Base-by-base conservation (phyloP, 2,113 vertebrate species). In the Zeus faber region DNA sequence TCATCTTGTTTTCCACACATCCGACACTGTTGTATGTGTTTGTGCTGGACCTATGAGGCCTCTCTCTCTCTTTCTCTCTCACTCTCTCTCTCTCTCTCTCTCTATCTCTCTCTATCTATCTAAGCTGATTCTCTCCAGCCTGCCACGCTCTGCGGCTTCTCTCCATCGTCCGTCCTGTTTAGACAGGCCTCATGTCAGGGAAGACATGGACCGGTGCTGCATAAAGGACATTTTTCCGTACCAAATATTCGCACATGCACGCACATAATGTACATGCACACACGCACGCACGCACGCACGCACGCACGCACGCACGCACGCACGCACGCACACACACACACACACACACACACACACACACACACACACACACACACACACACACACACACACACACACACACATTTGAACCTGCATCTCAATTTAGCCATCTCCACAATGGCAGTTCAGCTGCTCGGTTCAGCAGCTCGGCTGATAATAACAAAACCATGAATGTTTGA, bases 131-230 rank as follows among this genome's bases (percentile, higher is more conserved):
- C 54, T 58, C 41, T 24, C 0, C 69, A 67, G 49, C 10, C 13
- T 16, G 8, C 10, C 18, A 11, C 13, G 14, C 16, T 57, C 26
- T 46, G 18, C 10, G 6, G 4, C 6, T 26, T n/a, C n/a, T n/a
- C n/a, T 3, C 40, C 6, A 3, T 24, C 22, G 8, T 44, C 13
- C 43, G 16, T 29, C 26, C 17, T 26, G 20, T 56, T 56, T 26
- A 43, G 24, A 27, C 35, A 54, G 22, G 14, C 51, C 21, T 41
- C 23, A 49, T 33, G 72, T 67, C 71, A 68, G 61, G 50, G 26
- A 46, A n/a, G 41, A 50, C 52, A 21, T 57, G 59, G 16, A n/a
- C 58, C 74, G 60, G 52, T 2, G 29, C 16, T 43, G 23, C 9
- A 54, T 2, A 25, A 14, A 35, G 16, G 61, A 16, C 37, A n/a